Evolutionary conservation across 2,797 vertebrate genomes (phyloP).

Genomic region (Crypturellus tataupa): DNA sequence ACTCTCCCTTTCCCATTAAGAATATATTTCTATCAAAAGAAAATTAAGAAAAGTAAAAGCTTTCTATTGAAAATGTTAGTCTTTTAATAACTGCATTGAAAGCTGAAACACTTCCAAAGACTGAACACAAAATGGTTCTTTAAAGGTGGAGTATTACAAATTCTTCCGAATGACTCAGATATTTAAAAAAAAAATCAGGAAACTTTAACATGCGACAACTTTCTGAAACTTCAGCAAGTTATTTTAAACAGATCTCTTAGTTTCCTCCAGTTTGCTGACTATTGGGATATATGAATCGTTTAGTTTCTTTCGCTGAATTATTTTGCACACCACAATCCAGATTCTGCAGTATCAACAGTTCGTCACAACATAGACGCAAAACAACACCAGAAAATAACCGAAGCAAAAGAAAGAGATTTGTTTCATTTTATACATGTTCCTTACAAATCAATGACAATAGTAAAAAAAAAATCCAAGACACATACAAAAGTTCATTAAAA

Average conservation of each 20-base stretch:
- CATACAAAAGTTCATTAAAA: not conserved
- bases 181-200: not conserved
- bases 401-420: slow-evolving; percentile 39
- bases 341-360: slow-evolving; percentile 57
- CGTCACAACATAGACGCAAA: slow-evolving; percentile 30
- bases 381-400: slow-evolving; percentile 32
- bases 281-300: slow-evolving; percentile 58
- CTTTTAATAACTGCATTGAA: not conserved
- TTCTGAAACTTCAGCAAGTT: slow-evolving; percentile 56
- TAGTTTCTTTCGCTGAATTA: slow-evolving; percentile 34
- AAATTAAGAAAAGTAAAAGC: not conserved
- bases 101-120: not conserved
- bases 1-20: not conserved
- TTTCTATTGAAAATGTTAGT: not conserved
- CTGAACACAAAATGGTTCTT: not conserved
- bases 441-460: slow-evolving; percentile 22
- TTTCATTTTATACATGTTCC: slow-evolving; percentile 21
- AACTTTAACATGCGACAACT: not conserved
- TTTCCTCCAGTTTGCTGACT: slow-evolving; percentile 53
- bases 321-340: slow-evolving; percentile 27
- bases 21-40: not conserved
- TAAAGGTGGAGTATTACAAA: not conserved
- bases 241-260: slow-evolving; percentile 29
- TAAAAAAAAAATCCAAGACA: slow-evolving; percentile 35
- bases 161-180: not conserved